Percentiles rank a stretch among this genome's conserved stretches.
phyloP scores from a whole-genome alignment of 2,113 vertebrate genomes.

The Lagenorhynchus albirostris region DNA sequence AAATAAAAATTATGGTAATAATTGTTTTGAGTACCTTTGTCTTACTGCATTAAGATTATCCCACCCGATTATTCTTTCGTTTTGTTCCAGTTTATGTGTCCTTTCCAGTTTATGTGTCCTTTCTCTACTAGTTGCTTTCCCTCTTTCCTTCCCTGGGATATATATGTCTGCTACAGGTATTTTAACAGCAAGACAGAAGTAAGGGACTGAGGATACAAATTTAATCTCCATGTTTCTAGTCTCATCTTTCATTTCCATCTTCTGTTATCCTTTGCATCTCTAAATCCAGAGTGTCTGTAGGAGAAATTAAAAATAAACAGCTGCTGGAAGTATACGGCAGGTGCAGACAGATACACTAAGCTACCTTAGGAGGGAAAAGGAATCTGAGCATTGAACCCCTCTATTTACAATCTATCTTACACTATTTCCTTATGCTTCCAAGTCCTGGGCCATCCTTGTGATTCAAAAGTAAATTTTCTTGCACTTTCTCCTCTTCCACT shows the following conservation, averaged over 20 bases:
- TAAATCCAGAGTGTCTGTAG: neutral
- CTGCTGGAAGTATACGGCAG: neutral
- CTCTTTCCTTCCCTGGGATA: neutral
- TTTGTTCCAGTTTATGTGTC: neutral
- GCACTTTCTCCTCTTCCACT: neutral
- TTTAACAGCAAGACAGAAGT: neutral
- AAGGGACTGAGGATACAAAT: neutral
- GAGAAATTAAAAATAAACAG: neutral
- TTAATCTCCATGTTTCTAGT: neutral
- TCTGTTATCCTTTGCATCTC: neutral
- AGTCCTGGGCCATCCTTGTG: neutral
- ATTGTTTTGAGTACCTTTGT: neutral
- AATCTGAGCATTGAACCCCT: neutral
- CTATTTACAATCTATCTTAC: too few species aligned
- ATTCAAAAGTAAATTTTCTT: neutral
- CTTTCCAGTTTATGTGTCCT: neutral
- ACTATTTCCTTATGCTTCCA: neutral
- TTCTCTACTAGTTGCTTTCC: neutral
- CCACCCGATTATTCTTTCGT: neutral
- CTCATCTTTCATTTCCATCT: neutral
- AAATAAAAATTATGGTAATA: neutral
- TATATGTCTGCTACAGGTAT: neutral
- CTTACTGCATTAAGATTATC: neutral
- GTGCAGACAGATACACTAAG: neutral
- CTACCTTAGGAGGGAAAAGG: neutral